Evolutionary conservation across 2,797 vertebrate species (phyloP), one percentile per base, ranked within the genome.

Genomic region (Alfaro cultratus): DNA sequence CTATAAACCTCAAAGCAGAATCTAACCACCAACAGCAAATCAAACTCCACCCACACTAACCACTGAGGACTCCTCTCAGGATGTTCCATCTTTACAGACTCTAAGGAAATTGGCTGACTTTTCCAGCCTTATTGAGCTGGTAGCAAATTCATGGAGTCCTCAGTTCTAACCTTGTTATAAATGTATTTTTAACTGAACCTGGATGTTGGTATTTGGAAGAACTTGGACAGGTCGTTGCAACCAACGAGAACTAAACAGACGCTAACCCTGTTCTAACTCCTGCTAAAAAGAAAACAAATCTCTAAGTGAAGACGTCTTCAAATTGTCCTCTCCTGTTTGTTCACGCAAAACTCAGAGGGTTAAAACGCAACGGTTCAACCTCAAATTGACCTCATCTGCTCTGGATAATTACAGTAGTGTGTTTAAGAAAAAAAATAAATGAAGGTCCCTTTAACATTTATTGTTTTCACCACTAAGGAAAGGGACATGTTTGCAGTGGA

Each of bases 361-460:
- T 96, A 96, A 96, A 95, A 91, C 76, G 78, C 8, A 88, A 77
- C 83, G 85, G 85, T 79, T 73, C 23, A 88, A 85, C 53, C 49
- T 87, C 83, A 90, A 93, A 92, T 92, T 92, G 51, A 77, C 60
- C 79, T 76, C 67, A 77, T 41, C 77, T 78, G 60, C 84, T 84
- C 74, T 82, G 82, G 81, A 82, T 87, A 75, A 76, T 82, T 78
- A 72, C 77, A 82, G 36, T 29, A 83, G 79, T 68, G 76, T 79
- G 78, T 76, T 82, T 78, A 34, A 79, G 62, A 5, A 88, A 77
- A 75, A 82, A 74, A 71, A 74, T 8, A 16, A 7, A 70, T 74
- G 43, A 89, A 94, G 91, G 96, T 96, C 96, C 96, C 96, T 96
- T 96, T 96, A 96, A 95, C 96, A 73, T 95, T 95, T 95, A 96